phyloP scores from a whole-genome alignment of 92 coral and sea anemone genomes.

The Epizoanthus scotinus region DNA sequence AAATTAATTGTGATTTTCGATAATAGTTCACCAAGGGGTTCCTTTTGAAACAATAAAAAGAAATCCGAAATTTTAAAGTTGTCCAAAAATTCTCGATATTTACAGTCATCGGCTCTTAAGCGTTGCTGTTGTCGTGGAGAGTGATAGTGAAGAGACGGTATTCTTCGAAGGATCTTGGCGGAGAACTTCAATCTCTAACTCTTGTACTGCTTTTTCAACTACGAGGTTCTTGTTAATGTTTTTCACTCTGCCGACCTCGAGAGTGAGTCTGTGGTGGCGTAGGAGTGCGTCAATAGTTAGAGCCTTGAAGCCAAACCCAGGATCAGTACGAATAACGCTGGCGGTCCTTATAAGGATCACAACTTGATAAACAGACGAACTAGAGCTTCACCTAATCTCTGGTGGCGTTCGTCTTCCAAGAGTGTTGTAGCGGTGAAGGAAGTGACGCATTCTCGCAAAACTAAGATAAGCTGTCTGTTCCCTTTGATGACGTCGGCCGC shows the following conservation, averaged over 20 bases:
- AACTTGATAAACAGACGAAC: constrained; percentile 32
- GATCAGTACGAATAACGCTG: constrained; percentile 41
- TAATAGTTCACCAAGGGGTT: too few relatives aligned
- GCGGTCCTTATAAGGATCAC: constrained; percentile 38
- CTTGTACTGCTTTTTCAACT: constrained; percentile 36
- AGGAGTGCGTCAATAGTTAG: constrained; percentile 22
- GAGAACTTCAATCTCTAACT: constrained; percentile 34
- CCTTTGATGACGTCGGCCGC: constrained; percentile 43
- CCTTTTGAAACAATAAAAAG: too few relatives aligned
- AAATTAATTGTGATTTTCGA: too few relatives aligned
- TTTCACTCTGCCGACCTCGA: constrained; percentile 30
- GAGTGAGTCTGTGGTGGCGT: constrained; percentile 21
- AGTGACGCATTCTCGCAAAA: constrained; percentile 32
- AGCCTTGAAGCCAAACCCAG: constrained; percentile 42
- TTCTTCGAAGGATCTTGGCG: constrained; percentile 29
- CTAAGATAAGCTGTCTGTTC: constrained; percentile 33
- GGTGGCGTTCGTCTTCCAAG: constrained; percentile 40
- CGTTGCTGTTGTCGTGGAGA: too few relatives aligned
- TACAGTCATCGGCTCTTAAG: too few relatives aligned
- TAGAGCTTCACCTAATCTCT: constrained; percentile 42
- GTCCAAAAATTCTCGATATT: too few relatives aligned
- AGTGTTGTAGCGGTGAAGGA: not conserved
- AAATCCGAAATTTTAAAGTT: too few relatives aligned
- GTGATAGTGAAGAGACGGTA: constrained; percentile 19
- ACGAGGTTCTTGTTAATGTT: constrained; percentile 42